Conservation (phyloP, 1,140 invertebrate species). For the Drosophila kurseongensis region DNA sequence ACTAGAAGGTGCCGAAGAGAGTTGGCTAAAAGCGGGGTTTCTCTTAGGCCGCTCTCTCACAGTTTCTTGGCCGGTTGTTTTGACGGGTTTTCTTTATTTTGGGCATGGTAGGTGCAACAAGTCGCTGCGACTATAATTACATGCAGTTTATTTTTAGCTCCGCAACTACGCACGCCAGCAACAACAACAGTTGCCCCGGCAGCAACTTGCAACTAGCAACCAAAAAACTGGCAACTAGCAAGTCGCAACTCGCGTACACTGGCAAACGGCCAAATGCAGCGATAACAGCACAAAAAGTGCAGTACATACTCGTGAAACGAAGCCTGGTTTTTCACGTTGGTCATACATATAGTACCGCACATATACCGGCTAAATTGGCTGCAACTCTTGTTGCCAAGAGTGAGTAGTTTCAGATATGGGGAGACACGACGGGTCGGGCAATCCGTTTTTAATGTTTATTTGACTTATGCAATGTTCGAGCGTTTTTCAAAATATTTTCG, state of each 20-base stretch:
- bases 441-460: conserved; percentile 47
- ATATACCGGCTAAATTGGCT: conserved; percentile 34
- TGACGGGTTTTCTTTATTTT: conserved; percentile 37
- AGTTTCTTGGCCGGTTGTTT: conserved; percentile 16
- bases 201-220: conserved; percentile 38
- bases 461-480: conserved; percentile 65
- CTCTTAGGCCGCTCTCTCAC: conserved; percentile 10
- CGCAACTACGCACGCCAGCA: conserved; percentile 42
- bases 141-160: conserved; percentile 76
- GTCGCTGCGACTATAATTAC: conserved; percentile 74
- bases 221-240: conserved; percentile 24
- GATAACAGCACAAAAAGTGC: conserved; percentile 62
- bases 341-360: conserved; percentile 21
- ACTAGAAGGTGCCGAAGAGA: conserved; percentile 24
- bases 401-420: conserved; percentile 26
- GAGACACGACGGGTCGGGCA: conserved; percentile 9
- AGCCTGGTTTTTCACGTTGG: conserved; percentile 60
- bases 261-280: conserved; percentile 61
- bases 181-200: conserved; percentile 32
- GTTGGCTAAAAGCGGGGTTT: conserved; percentile 3
- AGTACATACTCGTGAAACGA: conserved; percentile 39
- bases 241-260: conserved; percentile 32
- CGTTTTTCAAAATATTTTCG: conserved; percentile 39
- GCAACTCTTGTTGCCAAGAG: conserved; percentile 48
- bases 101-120: conserved; percentile 73